A percentile compares a stretch with the other conserved stretches of the same genome.
phyloP scores from a whole-genome alignment of 2,113 vertebrate genomes.

The Triplophysa siluroides region DNA sequence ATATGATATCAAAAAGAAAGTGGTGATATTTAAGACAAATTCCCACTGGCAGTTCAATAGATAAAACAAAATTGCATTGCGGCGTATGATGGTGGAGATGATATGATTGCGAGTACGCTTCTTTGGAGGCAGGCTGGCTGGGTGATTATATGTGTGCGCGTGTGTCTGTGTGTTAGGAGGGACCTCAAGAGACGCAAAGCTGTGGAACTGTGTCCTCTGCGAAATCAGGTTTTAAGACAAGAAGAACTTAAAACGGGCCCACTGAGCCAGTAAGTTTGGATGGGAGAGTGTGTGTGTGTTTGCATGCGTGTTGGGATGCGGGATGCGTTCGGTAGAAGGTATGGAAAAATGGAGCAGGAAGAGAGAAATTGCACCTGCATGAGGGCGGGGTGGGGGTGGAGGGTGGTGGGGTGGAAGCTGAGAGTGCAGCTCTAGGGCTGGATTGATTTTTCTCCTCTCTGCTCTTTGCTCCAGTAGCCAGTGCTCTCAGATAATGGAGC shows the following conservation, averaged over 20 bases:
- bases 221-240: constrained; percentile 45
- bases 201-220: constrained; percentile 30
- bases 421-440: constrained; percentile 35
- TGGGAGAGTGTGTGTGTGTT: neutral
- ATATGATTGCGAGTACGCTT: constrained; percentile 21
- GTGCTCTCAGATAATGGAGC: constrained; percentile 47
- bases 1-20: constrained; percentile 3
- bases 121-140: neutral
- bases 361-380: constrained; percentile 38
- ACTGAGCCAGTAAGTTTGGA: neutral
- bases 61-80: constrained; percentile 38
- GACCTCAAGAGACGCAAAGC: neutral
- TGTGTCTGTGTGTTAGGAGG: neutral
- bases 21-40: constrained; percentile 40
- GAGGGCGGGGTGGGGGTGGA: neutral
- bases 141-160: neutral
- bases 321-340: constrained; percentile 16
- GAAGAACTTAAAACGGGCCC: constrained; percentile 24
- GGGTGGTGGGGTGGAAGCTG: constrained; percentile 9
- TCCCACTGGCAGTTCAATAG: constrained; percentile 18
- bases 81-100: constrained; percentile 15
- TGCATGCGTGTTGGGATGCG: neutral
- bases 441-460: constrained; percentile 32
- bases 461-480: constrained; percentile 37
- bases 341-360: constrained; percentile 4